Conservation (phyloP, 1,140 invertebrate genomes). For the Papilio machaon region DNA sequence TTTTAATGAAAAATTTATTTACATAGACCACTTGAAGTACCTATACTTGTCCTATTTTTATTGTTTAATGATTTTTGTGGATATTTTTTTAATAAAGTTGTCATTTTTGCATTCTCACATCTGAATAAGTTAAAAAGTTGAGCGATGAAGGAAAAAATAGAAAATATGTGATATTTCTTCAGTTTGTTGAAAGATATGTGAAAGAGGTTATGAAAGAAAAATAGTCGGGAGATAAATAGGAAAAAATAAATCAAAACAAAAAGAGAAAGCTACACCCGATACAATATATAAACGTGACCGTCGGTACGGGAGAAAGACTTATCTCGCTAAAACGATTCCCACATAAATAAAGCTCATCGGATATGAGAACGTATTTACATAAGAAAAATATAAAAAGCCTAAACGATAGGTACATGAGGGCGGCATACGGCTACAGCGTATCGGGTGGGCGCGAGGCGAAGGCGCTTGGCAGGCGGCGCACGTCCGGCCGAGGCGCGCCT, state of each 20-base stretch:
- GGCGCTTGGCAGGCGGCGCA: constrained; percentile 66
- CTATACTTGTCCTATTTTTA: constrained; percentile 34
- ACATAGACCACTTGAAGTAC: constrained; percentile 35
- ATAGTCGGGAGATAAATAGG: not conserved
- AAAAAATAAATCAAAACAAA: constrained; percentile 42
- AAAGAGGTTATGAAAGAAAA: not conserved
- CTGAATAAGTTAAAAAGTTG: too few relatives aligned
- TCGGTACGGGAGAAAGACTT: constrained; percentile 71
- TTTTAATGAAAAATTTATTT: constrained; percentile 41
- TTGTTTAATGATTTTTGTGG: not conserved
- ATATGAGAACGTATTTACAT: constrained; percentile 82
- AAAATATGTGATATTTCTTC: too few relatives aligned
- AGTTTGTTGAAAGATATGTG: not conserved
- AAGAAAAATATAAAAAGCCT: constrained; percentile 82
- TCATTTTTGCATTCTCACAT: too few relatives aligned
- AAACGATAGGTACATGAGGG: constrained; percentile 78
- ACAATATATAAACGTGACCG: constrained; percentile 62
- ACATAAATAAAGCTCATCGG: constrained; percentile 82
- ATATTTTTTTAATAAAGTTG: not conserved
- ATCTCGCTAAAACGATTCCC: constrained; percentile 81
- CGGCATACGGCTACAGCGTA: constrained; percentile 46
- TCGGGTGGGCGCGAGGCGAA: constrained; percentile 50
- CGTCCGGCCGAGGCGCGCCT: constrained; percentile 70
- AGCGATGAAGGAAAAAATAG: too few relatives aligned
- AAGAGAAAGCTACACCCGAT: constrained; percentile 71